These are phyloP conservation scores for Podarcis lilfordi DNA, from an alignment of 2,797 vertebrate species.

Conservation along the genomic window DNA sequence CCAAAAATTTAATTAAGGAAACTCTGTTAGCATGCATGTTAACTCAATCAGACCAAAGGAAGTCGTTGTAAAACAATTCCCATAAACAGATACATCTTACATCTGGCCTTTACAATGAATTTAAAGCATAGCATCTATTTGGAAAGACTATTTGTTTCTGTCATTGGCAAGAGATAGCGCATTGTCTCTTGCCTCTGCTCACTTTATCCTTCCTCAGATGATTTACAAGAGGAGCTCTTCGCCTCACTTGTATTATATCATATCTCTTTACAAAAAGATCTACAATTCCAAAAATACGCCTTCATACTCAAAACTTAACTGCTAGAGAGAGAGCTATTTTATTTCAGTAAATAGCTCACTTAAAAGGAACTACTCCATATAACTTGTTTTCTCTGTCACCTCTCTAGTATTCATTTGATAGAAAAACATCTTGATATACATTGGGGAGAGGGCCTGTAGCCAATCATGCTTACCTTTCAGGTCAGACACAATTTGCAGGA, in stretches of 20 bases:
- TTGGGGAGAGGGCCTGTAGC: neutral
- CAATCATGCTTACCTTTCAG: neutral
- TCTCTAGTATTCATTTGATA: neutral
- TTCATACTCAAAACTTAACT: conserved; percentile 5
- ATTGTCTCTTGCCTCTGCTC: neutral
- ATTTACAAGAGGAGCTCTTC: conserved; percentile 6
- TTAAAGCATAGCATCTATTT: neutral
- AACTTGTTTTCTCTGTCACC: neutral
- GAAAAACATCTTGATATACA: neutral
- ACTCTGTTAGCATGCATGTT: neutral
- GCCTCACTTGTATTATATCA: neutral
- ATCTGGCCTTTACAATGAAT: neutral
- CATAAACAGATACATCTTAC: conserved; percentile 19
- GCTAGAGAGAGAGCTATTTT: neutral
- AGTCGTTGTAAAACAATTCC: conserved; percentile 7
- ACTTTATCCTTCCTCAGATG: neutral
- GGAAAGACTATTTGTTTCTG: conserved; percentile 13
- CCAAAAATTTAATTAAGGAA: conserved; percentile 25
- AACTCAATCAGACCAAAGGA: neutral
- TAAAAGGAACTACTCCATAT: neutral
- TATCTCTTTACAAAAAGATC: neutral
- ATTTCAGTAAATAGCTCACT: neutral
- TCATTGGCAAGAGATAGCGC: neutral
- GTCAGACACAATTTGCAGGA: too few species aligned
- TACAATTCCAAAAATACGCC: neutral